Base-by-base conservation (phyloP, 2,888 invertebrate species). In the Oeneis ivallda region DNA sequence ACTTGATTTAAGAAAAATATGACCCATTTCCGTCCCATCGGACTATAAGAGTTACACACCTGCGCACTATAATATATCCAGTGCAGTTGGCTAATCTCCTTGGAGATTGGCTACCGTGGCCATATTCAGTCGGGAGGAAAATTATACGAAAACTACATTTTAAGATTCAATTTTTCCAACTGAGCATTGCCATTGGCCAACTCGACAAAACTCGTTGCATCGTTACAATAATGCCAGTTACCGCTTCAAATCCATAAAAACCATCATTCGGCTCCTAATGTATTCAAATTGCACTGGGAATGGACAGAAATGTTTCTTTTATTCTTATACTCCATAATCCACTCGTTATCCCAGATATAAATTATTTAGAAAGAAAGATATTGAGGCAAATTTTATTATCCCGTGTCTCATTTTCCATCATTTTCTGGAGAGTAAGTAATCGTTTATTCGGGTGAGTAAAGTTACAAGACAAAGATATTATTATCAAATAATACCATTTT, bases 221-320 rank as follows among this genome's bases (percentile, higher is more conserved):
- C 61, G 60, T 63, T 53, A 63, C 53, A 60, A 17, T 62, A 62
- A 70, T 66, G 62, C 41, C 66, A 47, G 68, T 64, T 64, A 66
- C 56, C 53, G 58, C 60, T 63, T 64, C 56, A 67, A 69, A 64
- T 66, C 69, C 70, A 70, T 67, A 69, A 75, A 75, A 78, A 74
- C 75, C 73, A 74, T 77, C 77, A 81, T 79, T 80, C 76, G 78
- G 72, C 71, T 65, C 71, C 70, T 80, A 84, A 83, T 83, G 77
- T 81, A 85, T 83, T 82, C 79, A 84, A 84, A 84, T 86, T 80
- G 80, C 76, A 72, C 75, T 69, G 64, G 65, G 64, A 75, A 71
- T 71, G 70, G 72, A 71, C 73, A 73, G 74, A 77, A 75, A 80
- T 80, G 78, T 80, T 79, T 79, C 81, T 78, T 76, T 75, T 76